phyloP scores from a whole-genome alignment of 2,888 invertebrate genomes.

The Drosophila yooni region DNA sequence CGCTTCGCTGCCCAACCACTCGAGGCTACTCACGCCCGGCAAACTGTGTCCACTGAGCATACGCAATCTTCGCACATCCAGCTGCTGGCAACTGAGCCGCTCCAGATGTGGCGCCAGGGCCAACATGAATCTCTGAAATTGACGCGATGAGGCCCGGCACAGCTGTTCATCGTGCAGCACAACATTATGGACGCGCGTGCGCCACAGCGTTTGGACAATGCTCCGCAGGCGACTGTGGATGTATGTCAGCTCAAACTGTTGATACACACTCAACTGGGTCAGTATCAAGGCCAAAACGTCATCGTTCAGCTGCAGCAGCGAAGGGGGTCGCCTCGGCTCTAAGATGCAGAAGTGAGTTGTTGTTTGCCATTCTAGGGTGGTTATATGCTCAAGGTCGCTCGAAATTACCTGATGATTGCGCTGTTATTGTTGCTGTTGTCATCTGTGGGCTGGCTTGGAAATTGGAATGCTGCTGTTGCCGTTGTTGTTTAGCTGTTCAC shows the following conservation, averaged over 20 bases:
- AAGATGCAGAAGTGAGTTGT: not conserved
- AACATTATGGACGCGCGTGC: constrained; percentile 62
- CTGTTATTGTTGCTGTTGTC: constrained; percentile 41
- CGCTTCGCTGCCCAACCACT: constrained; percentile 51
- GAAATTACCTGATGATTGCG: constrained; percentile 56
- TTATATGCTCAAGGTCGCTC: not conserved
- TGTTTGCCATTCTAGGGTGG: not conserved
- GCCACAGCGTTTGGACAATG: constrained; percentile 68
- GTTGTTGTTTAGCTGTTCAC: constrained; percentile 29
- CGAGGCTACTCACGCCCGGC: constrained; percentile 48
- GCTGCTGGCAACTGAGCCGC: constrained; percentile 57
- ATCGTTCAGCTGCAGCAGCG: constrained; percentile 74
- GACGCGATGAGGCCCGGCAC: constrained; percentile 15
- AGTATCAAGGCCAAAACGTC: constrained; percentile 75
- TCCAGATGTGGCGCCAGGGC: constrained; percentile 60
- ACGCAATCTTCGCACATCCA: constrained; percentile 65
- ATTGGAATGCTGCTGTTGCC: not conserved
- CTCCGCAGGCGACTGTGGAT: constrained; percentile 66
- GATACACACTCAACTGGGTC: constrained; percentile 59
- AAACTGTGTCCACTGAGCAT: constrained; percentile 52
- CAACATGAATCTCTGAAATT: constrained; percentile 64
- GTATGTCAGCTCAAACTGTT: constrained; percentile 68
- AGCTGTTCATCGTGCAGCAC: constrained; percentile 62
- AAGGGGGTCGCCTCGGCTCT: constrained; percentile 15
- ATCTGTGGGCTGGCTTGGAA: constrained; percentile 34